Conservation (phyloP, 2,888 invertebrate genomes). For the Drosophila longiperda region DNA sequence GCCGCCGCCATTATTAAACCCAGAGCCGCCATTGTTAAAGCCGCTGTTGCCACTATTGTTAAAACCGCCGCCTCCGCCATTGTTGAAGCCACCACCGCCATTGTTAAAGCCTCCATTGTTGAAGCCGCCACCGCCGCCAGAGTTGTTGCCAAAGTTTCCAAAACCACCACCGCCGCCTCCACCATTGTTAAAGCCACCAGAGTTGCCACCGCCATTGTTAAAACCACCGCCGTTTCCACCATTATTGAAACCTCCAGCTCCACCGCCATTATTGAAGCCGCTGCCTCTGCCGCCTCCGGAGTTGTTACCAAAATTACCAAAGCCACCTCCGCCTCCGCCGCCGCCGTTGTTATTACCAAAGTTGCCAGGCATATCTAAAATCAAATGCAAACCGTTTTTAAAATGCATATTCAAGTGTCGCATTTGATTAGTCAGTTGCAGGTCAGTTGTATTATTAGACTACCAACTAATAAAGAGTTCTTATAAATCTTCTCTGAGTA, state of each 20-base stretch:
- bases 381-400: not conserved
- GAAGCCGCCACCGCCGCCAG: conserved; percentile 69
- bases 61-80: conserved; percentile 54
- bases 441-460: conserved; percentile 5
- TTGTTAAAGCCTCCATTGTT: conserved; percentile 55
- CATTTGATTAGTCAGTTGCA: not conserved
- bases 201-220: conserved; percentile 58
- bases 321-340: conserved; percentile 47
- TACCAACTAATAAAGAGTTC: conserved; percentile 4
- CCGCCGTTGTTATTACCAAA: conserved; percentile 34
- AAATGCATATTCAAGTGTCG: not conserved
- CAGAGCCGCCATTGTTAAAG: conserved; percentile 59
- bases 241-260: conserved; percentile 66
- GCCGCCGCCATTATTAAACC: conserved; percentile 49
- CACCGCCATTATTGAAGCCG: conserved; percentile 61
- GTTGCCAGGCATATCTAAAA: conserved; percentile 55
- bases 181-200: conserved; percentile 46
- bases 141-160: conserved; percentile 43
- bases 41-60: conserved; percentile 49
- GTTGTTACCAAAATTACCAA: conserved; percentile 51
- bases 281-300: conserved; percentile 44
- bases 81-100: conserved; percentile 49
- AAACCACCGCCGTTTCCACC: conserved; percentile 51
- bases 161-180: conserved; percentile 57
- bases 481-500: conserved; percentile 6